Evolutionary conservation across 1,140 invertebrate genomes (phyloP).

Genomic region (Dendroctonus valens): DNA sequence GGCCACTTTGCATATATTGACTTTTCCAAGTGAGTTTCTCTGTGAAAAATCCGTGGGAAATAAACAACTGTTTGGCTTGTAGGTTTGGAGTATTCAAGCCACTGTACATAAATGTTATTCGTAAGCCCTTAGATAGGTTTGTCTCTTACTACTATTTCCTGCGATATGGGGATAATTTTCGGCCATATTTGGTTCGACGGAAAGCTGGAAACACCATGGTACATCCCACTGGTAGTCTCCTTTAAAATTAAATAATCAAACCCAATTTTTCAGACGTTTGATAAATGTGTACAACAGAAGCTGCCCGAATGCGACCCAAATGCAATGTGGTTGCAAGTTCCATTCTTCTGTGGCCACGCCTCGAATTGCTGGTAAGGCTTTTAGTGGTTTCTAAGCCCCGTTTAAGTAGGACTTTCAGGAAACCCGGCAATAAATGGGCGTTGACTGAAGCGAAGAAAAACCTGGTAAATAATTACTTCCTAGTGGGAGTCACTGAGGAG

Average conservation of each 20-base stretch:
- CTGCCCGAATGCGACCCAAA: slow-evolving; percentile 91
- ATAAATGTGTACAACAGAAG: slow-evolving; percentile 84
- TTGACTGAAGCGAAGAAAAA: slow-evolving; percentile 94
- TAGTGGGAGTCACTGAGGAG: slow-evolving; percentile 96
- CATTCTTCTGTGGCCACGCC: slow-evolving; percentile 96
- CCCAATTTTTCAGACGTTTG: slow-evolving; percentile 76
- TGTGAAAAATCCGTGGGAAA: background rate
- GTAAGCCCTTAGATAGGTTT: slow-evolving; percentile 92
- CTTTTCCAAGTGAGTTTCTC: slow-evolving; percentile 78
- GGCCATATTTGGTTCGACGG: slow-evolving; percentile 88
- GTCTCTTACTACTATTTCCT: slow-evolving; percentile 99
- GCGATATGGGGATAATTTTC: slow-evolving; percentile 94
- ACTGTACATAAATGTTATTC: slow-evolving; percentile 92
- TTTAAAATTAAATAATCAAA: slow-evolving; percentile 5
- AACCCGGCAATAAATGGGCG: slow-evolving; percentile 91
- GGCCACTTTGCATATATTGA: slow-evolving; percentile 96
- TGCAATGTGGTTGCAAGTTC: slow-evolving; percentile 95
- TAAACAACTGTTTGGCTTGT: slow-evolving; percentile 49
- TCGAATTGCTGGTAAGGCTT: slow-evolving; percentile 83
- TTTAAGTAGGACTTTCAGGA: slow-evolving; percentile 58
- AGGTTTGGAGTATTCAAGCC: slow-evolving; percentile 83
- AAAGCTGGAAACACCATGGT: slow-evolving; percentile 97
- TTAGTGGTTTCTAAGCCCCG: background rate
- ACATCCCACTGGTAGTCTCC: slow-evolving; percentile 36
- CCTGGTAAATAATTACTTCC: slow-evolving; percentile 87